These are phyloP conservation scores for Todus mexicanus DNA, from an alignment of 2,797 vertebrate species.

Conservation along the genomic window DNA sequence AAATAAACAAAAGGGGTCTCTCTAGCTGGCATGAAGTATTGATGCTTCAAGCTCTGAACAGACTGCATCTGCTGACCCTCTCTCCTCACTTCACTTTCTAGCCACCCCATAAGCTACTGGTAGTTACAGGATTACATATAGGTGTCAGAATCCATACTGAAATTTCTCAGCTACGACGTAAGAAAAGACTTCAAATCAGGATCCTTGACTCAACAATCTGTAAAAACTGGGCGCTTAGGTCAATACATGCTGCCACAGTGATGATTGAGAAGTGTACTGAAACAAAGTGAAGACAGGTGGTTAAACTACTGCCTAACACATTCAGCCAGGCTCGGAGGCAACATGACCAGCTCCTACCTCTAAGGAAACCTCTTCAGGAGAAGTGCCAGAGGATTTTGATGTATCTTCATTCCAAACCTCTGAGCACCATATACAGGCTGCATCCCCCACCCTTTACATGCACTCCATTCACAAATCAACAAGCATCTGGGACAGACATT, in stretches of 20 bases:
- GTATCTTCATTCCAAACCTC: neutral
- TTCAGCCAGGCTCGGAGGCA: fast-evolving
- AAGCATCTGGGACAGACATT: neutral
- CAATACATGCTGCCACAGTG: neutral
- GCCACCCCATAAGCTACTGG: neutral
- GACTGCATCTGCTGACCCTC: neutral
- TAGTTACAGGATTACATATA: neutral
- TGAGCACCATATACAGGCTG: neutral
- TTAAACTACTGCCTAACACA: neutral
- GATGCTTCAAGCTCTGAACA: neutral
- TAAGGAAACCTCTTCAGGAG: neutral
- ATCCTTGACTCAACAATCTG: neutral
- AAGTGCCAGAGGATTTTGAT: neutral
- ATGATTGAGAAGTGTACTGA: fast-evolving
- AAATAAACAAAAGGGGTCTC: slow-evolving; percentile 13
- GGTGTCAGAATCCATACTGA: neutral
- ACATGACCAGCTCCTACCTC: neutral
- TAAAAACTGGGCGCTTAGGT: neutral
- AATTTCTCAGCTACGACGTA: neutral
- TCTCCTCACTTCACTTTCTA: neutral
- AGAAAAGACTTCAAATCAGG: neutral
- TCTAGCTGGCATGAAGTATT: neutral
- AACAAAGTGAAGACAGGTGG: neutral
- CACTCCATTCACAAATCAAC: neutral
- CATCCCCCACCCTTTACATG: neutral